Conservation (phyloP, 2,113 vertebrate species). For the Vulpes vulpes region DNA sequence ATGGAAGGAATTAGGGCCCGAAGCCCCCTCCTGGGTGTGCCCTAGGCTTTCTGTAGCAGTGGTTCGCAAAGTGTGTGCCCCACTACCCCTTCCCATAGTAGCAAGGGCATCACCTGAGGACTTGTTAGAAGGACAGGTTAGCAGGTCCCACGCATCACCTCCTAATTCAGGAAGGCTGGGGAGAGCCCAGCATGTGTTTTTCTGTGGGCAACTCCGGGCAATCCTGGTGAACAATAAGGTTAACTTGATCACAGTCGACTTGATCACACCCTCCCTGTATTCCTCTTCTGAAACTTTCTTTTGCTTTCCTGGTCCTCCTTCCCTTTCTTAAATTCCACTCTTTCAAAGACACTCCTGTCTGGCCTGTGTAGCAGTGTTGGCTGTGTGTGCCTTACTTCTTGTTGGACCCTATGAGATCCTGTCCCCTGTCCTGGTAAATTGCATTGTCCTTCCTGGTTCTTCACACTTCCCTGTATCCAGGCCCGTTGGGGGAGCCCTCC, state of each 20-base stretch:
- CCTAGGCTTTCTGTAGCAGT: neutral
- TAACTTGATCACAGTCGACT: neutral
- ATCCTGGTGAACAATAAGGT: neutral
- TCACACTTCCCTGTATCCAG: neutral
- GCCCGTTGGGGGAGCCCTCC: neutral
- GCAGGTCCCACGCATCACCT: neutral
- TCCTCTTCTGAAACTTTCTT: neutral
- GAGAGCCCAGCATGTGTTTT: neutral
- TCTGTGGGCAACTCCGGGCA: no score
- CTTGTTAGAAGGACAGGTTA: neutral
- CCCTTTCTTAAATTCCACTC: neutral
- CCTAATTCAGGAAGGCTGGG: neutral
- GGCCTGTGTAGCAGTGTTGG: accelerated
- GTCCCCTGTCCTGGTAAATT: neutral
- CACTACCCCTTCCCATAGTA: neutral
- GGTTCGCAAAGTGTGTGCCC: neutral
- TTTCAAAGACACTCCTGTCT: neutral
- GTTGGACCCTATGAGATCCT: neutral
- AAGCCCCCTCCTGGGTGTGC: neutral
- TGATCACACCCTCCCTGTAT: neutral
- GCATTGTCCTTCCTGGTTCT: neutral
- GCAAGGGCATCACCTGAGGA: neutral
- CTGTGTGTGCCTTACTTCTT: neutral
- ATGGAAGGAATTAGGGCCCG: neutral
- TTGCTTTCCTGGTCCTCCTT: neutral